Base-by-base conservation (phyloP, 64 coral and sea anemone genomes). In the Trachythela sp. region DNA sequence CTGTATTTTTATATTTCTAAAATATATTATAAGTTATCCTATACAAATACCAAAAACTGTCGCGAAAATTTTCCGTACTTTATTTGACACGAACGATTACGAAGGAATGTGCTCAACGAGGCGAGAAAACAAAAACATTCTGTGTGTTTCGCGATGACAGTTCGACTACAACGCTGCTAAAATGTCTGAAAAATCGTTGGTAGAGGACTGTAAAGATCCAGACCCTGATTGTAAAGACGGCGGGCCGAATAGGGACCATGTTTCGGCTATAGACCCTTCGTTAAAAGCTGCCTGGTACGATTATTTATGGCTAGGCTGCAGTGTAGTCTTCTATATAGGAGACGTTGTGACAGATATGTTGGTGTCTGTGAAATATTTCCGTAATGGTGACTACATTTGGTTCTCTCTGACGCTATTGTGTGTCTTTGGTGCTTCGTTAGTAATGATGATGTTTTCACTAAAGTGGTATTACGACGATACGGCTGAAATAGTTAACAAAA, bases 291-390 rank as follows among this genome's bases (percentile, higher is more conserved):
- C 43, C 36, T 70, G 11, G 86, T 85, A 52, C 40, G 90, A 91
- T 58, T 80, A 86, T 6, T 71, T 77, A 26, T 91, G 56, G 39
- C 43, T 85, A 22, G 68, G 48, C 2, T 84, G 68, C 31, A 86
- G 84, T 11, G 13, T 86, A 13, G 48, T 86, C n/a, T 70, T 85
- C 26, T 91, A 48, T 54, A 36, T 91, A 2, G 90, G 84, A 34
- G 90, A 91, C 42, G 67, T 91, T 26, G 64, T 48, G 18, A 86
- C 84, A 18, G 90, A 91, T 77, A 39, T 91, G 29, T 56, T 91
- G 35, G 84, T 91, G 4, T 91, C 84, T 75, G 9, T 77, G 8
- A 76, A 77, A 39, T 91, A 91, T 52, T 86, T 68, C 48, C 67
- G 45, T n/a, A 70, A 91, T 17, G 70, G 70, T 11, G 75, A 86